Conservation (phyloP, 2,113 vertebrate genomes). For the Laterallus jamaicensis region DNA sequence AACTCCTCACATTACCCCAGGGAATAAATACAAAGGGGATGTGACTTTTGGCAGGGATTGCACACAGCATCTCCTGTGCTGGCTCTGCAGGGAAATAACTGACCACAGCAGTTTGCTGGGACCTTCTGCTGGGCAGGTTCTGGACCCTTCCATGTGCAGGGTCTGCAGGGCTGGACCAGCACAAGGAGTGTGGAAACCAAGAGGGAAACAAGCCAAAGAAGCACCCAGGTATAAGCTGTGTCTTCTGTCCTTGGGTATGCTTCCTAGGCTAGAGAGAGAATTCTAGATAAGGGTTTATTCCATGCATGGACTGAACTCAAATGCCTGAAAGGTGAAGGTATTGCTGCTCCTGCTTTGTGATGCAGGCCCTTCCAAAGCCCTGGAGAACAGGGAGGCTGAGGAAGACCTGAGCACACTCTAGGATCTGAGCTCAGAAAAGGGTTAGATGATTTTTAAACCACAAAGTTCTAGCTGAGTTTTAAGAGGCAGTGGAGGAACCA, state of each 20-base stretch:
- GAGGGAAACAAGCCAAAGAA: not conserved
- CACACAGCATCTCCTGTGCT: not conserved
- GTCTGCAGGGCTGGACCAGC: not conserved
- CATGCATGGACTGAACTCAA: not conserved
- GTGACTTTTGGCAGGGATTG: not conserved
- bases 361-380: not conserved
- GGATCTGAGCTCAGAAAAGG: not conserved
- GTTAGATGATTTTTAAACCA: not conserved
- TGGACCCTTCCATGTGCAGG: rapidly evolving
- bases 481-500: not conserved
- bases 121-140: not conserved
- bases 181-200: not conserved
- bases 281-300: not conserved
- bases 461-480: not conserved
- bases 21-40: not conserved
- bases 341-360: not conserved
- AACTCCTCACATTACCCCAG: not conserved
- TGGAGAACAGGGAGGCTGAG: not conserved
- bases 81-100: not conserved
- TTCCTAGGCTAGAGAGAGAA: not conserved
- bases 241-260: not conserved
- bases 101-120: not conserved
- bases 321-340: not conserved
- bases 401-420: not conserved
- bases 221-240: not conserved